Percentiles rank a stretch among this genome's conserved stretches.
These are phyloP conservation scores for Holothuria leucospilota DNA, from an alignment of 53 echinoderm and acorn worm species.

Conservation along the genomic window DNA sequence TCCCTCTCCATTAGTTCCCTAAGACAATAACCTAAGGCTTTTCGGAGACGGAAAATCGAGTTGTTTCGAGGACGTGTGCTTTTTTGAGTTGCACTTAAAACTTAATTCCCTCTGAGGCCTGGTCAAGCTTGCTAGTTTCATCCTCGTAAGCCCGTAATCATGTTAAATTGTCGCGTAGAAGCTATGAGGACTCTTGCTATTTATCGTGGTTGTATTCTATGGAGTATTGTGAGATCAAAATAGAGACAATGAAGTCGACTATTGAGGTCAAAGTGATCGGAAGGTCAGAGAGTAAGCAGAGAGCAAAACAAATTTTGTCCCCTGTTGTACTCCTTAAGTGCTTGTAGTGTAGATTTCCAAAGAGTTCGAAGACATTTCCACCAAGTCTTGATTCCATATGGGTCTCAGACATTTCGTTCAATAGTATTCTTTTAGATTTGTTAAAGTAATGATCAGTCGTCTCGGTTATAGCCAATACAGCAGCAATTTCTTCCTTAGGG, in stretches of 20 bases:
- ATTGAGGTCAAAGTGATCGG: neutral
- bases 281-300: neutral
- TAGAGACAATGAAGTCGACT: neutral
- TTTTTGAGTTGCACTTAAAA: slow-evolving; percentile 24
- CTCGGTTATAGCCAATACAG: too few species aligned
- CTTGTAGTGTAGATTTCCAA: too few species aligned
- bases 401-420: too few species aligned
- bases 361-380: too few species aligned
- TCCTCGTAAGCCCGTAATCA: slow-evolving; percentile 13
- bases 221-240: neutral
- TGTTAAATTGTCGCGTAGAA: slow-evolving; percentile 20
- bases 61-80: slow-evolving; percentile 35
- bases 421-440: too few species aligned
- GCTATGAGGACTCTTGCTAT: neutral
- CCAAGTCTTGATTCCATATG: too few species aligned
- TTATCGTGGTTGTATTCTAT: neutral
- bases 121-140: slow-evolving; percentile 15
- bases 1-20: slow-evolving; percentile 16
- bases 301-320: too few species aligned
- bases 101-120: slow-evolving; percentile 34
- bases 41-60: slow-evolving; percentile 26
- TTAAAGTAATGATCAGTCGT: too few species aligned
- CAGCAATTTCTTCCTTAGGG: too few species aligned
- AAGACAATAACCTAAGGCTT: slow-evolving; percentile 31
- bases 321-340: too few species aligned